Evolutionary conservation across 2,888 invertebrate species (phyloP).

Genomic region (Andrena hattorfiana): DNA sequence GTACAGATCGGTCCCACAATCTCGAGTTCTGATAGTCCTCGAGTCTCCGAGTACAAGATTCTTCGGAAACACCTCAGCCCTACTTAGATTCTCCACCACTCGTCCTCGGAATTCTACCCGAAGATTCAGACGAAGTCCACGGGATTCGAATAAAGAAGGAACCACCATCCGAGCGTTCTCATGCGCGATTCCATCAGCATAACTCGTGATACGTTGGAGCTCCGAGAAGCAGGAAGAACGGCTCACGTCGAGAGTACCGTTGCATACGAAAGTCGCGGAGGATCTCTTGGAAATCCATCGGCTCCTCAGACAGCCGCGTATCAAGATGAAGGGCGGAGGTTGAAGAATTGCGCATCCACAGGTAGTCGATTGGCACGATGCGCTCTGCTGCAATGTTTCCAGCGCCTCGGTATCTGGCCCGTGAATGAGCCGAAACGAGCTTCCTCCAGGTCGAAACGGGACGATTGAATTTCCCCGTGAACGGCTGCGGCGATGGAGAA

Average conservation of each 20-base stretch:
- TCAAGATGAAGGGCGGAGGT: background rate
- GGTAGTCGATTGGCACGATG: conserved; percentile 76
- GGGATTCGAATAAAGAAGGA: no score
- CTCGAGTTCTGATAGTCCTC: no score
- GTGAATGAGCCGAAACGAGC: conserved; percentile 62
- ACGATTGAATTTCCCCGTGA: conserved; percentile 61
- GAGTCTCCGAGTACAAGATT: no score
- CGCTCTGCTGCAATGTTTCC: conserved; percentile 54
- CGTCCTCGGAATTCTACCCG: no score
- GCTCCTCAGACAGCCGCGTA: conserved; percentile 7
- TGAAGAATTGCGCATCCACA: conserved; percentile 71
- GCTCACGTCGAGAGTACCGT: background rate
- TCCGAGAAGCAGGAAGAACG: background rate
- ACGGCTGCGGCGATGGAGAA: conserved; percentile 35
- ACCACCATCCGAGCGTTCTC: no score
- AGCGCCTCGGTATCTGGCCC: conserved; percentile 29
- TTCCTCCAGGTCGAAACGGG: conserved; percentile 32
- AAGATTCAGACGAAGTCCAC: no score
- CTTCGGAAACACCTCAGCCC: no score
- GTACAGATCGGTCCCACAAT: no score
- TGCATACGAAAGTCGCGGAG: background rate
- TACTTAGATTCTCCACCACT: no score
- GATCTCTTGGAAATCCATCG: background rate
- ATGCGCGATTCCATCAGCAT: background rate
- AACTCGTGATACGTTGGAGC: background rate